These are phyloP conservation scores for Myotis davidii DNA, from an alignment of 2,113 vertebrate species.

Conservation along the genomic window DNA sequence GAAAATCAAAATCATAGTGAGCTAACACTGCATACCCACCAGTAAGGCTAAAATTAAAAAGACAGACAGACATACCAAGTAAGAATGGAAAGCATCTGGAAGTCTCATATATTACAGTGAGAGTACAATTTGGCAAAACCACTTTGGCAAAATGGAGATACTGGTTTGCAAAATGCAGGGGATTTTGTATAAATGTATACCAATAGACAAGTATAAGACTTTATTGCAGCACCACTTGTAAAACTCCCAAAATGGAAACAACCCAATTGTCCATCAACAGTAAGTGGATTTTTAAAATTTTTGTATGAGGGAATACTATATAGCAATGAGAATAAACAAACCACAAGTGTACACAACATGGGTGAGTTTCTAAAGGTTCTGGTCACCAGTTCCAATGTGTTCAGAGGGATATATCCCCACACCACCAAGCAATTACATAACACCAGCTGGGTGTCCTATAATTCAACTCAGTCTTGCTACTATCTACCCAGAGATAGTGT, in stretches of 20 bases:
- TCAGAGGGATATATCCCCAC: not conserved
- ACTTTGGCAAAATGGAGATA: not conserved
- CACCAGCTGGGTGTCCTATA: not conserved
- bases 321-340: not conserved
- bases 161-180: not conserved
- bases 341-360: not conserved
- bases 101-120: not conserved
- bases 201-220: not conserved
- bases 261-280: not conserved
- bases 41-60: constrained; percentile 6
- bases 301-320: not conserved
- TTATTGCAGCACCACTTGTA: not conserved
- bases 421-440: not conserved
- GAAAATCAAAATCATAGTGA: not conserved
- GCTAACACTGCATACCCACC: not conserved
- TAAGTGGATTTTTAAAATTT: not conserved
- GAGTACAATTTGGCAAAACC: not conserved
- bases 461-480: not conserved
- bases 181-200: not conserved
- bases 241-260: not conserved
- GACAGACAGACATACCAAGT: not conserved
- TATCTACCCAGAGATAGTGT: not conserved
- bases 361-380: not conserved
- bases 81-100: not conserved
- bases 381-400: not conserved